A percentile compares a stretch with the other conserved stretches of the same genome.
These are phyloP conservation scores for Sardinella longiceps DNA, from an alignment of 2,797 vertebrate species.

Conservation along the genomic window DNA sequence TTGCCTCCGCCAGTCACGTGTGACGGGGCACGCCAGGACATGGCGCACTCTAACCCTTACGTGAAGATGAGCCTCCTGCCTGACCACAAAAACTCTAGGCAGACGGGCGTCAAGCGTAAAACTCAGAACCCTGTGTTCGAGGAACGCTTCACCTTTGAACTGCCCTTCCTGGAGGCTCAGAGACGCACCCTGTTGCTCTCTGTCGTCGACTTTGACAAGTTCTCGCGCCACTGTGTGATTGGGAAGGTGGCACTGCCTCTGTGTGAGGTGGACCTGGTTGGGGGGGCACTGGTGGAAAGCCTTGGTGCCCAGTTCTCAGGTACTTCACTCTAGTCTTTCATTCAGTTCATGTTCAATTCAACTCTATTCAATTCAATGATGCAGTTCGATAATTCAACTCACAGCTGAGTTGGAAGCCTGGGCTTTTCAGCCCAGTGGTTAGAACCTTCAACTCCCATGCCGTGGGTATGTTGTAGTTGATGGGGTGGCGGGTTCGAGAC, in stretches of 20 bases:
- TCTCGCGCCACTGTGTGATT: slow-evolving; percentile 88
- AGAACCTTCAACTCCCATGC: too few relatives aligned
- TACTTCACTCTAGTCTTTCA: slow-evolving; percentile 59
- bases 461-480: too few relatives aligned
- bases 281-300: slow-evolving; percentile 94
- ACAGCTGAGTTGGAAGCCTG: too few relatives aligned
- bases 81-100: slow-evolving; percentile 90
- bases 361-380: too few relatives aligned
- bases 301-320: slow-evolving; percentile 87
- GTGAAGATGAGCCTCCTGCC: slow-evolving; percentile 89
- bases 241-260: slow-evolving; percentile 85
- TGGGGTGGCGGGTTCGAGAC: too few relatives aligned
- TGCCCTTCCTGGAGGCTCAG: slow-evolving; percentile 88
- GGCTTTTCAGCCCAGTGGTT: too few relatives aligned
- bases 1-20: slow-evolving; percentile 81
- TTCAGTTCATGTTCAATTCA: too few relatives aligned
- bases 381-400: too few relatives aligned
- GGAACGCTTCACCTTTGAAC: slow-evolving; percentile 88
- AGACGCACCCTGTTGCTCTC: slow-evolving; percentile 86
- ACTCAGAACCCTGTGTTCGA: slow-evolving; percentile 88
- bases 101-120: slow-evolving; percentile 90
- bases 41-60: slow-evolving; percentile 88
- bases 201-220: slow-evolving; percentile 88
- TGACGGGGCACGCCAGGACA: slow-evolving; percentile 79
- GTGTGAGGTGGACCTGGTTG: slow-evolving; percentile 85